Evolutionary conservation across 2,888 invertebrate genomes (phyloP), one percentile per base, ranked within the genome.

Genomic region (Corythucha ciliata): DNA sequence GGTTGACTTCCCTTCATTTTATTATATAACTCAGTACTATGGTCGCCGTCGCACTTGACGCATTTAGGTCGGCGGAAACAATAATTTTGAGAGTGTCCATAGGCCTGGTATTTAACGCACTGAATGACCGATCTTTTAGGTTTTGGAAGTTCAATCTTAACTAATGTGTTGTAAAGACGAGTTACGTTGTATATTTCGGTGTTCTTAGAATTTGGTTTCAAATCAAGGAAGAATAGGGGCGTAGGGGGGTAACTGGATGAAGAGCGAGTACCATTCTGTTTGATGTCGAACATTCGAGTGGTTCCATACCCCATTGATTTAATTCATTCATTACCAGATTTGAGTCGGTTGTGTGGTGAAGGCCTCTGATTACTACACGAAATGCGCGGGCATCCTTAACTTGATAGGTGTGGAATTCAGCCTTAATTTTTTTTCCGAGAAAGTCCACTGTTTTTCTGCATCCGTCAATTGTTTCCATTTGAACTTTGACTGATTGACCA

Each of bases 171-270:
- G 14, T 40, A 39, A 12, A 48, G 18, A n/a, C 48, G 16, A 7
- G 16, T 48, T 4, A 48, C 5, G 12, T 39, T 39, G 16, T 40
- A 48, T 8, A 48, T 48, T 39, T 48, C 48, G 18, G 39, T 29
- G 18, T 48, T 48, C 29, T 48, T 48, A 12, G 48, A 12, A 20
- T 29, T 48, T 2, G 48, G 48, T 40, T 48, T 48, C 4, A 40
- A 18, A 21, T 48, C 48, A 5, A 48, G 27, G 20, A 48, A 48
- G 21, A 48, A 48, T 12, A 48, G 37, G 2, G 48, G 39, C 27
- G 40, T 37, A 8, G 48, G 48, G 8, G 16, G n/a, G 37, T 48
- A 4, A 40, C 40, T 18, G 40, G 48, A 22, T 48, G 48, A 8
- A 22, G 22, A 5, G 27, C 40, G 8, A 32, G 39, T 2, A 39